Evolutionary conservation across 2,113 vertebrate species (phyloP), one percentile per base, ranked within the genome.

Genomic region (Plecturocebus donacophilus): DNA sequence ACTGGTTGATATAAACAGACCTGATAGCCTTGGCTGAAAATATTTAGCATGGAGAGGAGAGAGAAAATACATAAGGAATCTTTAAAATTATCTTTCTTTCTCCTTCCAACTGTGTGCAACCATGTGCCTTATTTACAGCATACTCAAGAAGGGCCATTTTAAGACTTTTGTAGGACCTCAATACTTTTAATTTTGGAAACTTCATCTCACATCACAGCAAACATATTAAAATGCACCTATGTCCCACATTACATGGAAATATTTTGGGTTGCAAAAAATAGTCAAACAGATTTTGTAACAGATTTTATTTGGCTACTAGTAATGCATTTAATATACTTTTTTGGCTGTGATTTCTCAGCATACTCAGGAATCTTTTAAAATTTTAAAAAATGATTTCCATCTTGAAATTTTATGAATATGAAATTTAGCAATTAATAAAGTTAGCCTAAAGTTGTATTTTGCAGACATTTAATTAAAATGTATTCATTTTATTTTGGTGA

Each of bases 301-400:
- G 80, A 91, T 91, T 87, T 92, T 80, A 90, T 76, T 88, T 88
- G 49, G 88, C 81, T 84, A 30, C 8, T 79, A 42, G 45, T 38
- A 64, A 94, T 49, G 23, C 27, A 92, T 77, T 70, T 77, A 90
- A 79, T 87, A 70, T 52, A 84, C 8, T 30, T 45, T 61, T 64
- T 85, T 70, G 56, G 71, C 38, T 86, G 7, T 87, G 64, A 68
- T 86, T 97, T 89, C 68, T 92, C 73, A 95, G 49, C n/a, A 75
- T 30, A 68, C 42, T 91, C 3, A 61, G 68, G 45, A 97, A 52
- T 84, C 11, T 52, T 52, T 52, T 1, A 52, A 52, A 52, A 52
- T 6, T 52, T 17, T 52, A 32, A 82, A 97, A 86, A 52, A 58
- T 58, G 77, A 52, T 82, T 94, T 83, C 5, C 21, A 86, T 71